Evolutionary conservation across 2,113 vertebrate genomes (phyloP).

Genomic region (Clupea harengus): DNA sequence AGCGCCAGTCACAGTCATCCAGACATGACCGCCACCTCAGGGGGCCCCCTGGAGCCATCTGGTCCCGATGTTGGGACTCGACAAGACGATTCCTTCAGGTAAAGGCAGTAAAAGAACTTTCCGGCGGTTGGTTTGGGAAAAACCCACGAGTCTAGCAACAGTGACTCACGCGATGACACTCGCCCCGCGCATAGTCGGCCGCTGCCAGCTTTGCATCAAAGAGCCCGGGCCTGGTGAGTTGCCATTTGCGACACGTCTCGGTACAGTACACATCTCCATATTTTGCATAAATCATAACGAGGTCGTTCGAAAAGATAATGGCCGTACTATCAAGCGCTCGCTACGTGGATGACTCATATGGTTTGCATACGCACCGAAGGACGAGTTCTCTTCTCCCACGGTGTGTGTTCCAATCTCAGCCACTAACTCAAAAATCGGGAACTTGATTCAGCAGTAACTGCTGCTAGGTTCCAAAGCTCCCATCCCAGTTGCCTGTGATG

Average conservation of each 20-base stretch:
- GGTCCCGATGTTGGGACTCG: neutral
- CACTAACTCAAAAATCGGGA: neutral
- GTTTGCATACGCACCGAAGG: constrained; percentile 11
- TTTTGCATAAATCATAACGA: constrained; percentile 26
- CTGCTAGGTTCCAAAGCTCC: neutral
- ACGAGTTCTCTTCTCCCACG: neutral
- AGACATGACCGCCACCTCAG: neutral
- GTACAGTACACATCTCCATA: constrained; percentile 20
- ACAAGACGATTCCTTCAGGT: neutral
- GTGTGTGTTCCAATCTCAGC: neutral
- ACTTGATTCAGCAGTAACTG: neutral
- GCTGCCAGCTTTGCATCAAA: neutral
- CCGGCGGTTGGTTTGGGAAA: neutral
- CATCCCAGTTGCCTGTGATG: neutral
- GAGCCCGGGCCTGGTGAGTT: constrained; percentile 18
- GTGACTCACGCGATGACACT: neutral
- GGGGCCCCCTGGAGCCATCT: neutral
- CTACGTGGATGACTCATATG: neutral
- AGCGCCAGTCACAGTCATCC: neutral
- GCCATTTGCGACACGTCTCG: constrained; percentile 38
- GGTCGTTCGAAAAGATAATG: constrained; percentile 1
- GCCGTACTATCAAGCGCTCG: neutral
- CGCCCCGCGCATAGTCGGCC: neutral
- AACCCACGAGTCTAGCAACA: neutral
- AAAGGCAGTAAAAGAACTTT: neutral